Conservation (phyloP, 53 echinoderm and acorn worm genomes). For the Actinopyga echinites region DNA sequence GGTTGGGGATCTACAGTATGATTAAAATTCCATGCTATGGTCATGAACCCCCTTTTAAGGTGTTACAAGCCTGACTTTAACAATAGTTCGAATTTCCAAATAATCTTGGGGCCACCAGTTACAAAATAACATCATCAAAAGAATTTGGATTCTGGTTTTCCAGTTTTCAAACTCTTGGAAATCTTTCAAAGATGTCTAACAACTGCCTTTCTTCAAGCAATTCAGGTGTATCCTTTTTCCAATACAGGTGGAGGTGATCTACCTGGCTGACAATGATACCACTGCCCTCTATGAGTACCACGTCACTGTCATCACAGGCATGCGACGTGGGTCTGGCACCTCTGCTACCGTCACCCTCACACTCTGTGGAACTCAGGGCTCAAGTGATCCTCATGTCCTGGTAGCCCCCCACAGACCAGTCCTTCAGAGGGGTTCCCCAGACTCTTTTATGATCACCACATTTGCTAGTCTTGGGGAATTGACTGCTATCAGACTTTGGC, state of each 20-base stretch:
- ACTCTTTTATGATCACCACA: conserved; percentile 83
- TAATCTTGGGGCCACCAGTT: too few species aligned
- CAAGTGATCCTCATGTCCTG: conserved; percentile 80
- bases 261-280: conserved; percentile 76
- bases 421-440: conserved; percentile 63
- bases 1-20: too few species aligned
- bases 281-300: conserved; percentile 72
- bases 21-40: too few species aligned
- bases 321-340: conserved; percentile 83
- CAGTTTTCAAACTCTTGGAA: too few species aligned
- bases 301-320: conserved; percentile 85
- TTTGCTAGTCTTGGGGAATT: conserved; percentile 68
- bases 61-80: too few species aligned
- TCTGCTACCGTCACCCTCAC: conserved; percentile 77
- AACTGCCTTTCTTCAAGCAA: background rate
- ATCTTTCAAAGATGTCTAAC: too few species aligned
- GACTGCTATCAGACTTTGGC: conserved; percentile 82
- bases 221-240: background rate
- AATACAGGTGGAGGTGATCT: conserved; percentile 60
- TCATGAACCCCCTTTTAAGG: too few species aligned
- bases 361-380: conserved; percentile 61
- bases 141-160: background rate
- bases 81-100: too few species aligned
- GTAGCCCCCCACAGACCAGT: conserved; percentile 43
- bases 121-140: too few species aligned